A percentile compares a stretch with the other conserved stretches of the same genome.
Conservation (phyloP, 2,113 vertebrate species). For the Ageneiosus marmoratus region DNA sequence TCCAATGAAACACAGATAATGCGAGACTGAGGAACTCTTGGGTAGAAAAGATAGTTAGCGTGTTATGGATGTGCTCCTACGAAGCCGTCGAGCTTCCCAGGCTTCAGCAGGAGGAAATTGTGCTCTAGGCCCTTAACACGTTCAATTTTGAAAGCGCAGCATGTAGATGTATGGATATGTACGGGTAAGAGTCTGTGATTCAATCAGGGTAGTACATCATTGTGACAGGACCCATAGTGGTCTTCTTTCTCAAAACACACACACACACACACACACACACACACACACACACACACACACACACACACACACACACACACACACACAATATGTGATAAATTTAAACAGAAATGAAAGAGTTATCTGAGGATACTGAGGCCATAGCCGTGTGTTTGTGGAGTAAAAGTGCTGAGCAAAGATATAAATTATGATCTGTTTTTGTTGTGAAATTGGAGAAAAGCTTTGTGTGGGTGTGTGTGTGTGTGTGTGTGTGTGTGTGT, state of each 20-base stretch:
- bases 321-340: slow-evolving; percentile 7
- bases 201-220: slow-evolving; percentile 51
- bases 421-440: slow-evolving; percentile 23
- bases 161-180: slow-evolving; percentile 40
- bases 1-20: slow-evolving; percentile 60
- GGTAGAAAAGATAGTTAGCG: slow-evolving; percentile 51
- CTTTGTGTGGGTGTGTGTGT: neutral
- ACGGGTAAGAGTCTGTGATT: slow-evolving; percentile 40
- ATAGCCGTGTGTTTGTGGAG: neutral
- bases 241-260: slow-evolving; percentile 3
- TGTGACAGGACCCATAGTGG: slow-evolving; percentile 29
- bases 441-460: neutral
- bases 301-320: neutral
- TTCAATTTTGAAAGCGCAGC: slow-evolving; percentile 19
- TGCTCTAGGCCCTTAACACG: slow-evolving; percentile 18
- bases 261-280: neutral
- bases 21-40: slow-evolving; percentile 50
- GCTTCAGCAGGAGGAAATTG: slow-evolving; percentile 42
- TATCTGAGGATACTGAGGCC: neutral
- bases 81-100: slow-evolving; percentile 35
- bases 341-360: slow-evolving; percentile 13
- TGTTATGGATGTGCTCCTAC: slow-evolving; percentile 50
- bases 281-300: neutral
- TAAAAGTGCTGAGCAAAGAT: slow-evolving; percentile 1
- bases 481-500: too few relatives aligned